A percentile compares a stretch with the other conserved stretches of the same genome.
Evolutionary conservation across 2,113 vertebrate genomes (phyloP).

Genomic region (Maccullochella peelii): DNA sequence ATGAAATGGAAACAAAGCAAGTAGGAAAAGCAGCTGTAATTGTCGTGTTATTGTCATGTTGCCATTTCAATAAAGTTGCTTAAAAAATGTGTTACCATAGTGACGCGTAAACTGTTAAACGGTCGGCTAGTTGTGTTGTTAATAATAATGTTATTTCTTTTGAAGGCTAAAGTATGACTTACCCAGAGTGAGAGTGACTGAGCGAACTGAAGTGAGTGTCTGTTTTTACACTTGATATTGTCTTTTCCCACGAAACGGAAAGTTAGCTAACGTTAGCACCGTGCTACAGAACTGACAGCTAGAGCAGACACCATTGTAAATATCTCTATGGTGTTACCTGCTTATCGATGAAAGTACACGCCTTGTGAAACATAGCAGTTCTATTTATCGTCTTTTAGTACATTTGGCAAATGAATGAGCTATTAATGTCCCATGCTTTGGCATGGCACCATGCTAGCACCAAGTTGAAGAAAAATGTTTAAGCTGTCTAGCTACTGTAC

Average conservation of each 20-base stretch:
- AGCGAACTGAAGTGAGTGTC: neutral
- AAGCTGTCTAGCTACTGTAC: neutral
- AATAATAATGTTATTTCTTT: neutral
- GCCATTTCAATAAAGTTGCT: slow-evolving; percentile 9
- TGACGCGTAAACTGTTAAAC: neutral
- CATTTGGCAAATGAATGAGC: neutral
- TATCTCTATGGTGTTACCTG: no score
- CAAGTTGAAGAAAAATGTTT: neutral
- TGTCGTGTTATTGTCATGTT: neutral
- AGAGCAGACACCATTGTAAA: neutral
- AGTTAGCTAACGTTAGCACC: neutral
- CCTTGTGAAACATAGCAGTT: no score
- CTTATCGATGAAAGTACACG: neutral
- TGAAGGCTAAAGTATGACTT: neutral
- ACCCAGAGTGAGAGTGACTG: no score
- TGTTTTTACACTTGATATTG: neutral
- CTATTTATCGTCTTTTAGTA: neutral
- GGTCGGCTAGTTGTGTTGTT: neutral
- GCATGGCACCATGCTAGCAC: neutral
- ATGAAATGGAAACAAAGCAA: no score
- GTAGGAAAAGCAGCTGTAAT: neutral
- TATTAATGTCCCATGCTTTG: neutral
- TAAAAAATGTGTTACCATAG: slow-evolving; percentile 26
- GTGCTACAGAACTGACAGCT: neutral
- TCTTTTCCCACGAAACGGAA: neutral